phyloP scores from a whole-genome alignment of 2,888 invertebrate species.

The Hydrotaea diabolus region DNA sequence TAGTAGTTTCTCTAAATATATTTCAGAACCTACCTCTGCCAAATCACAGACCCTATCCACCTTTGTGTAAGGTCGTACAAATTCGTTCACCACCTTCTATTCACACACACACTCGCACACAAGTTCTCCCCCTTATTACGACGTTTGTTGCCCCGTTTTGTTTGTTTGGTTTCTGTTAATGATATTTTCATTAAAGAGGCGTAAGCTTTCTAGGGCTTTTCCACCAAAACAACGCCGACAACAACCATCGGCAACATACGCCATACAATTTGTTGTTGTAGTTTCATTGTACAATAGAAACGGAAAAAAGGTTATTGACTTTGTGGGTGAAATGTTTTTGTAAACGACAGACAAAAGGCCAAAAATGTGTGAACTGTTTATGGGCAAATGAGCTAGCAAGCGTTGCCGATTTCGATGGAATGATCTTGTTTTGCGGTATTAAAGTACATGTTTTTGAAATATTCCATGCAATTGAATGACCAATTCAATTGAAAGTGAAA shows the following conservation, averaged over 20 bases:
- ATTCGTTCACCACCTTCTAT: neutral
- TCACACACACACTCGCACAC: neutral
- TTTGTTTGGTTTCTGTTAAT: slow-evolving; percentile 5
- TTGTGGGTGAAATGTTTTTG: slow-evolving; percentile 57
- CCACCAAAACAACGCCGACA: slow-evolving; percentile 10
- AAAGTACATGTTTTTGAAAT: neutral
- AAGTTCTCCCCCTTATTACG: neutral
- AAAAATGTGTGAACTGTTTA: slow-evolving; percentile 1
- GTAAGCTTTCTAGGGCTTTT: slow-evolving; percentile 29
- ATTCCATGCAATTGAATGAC: neutral
- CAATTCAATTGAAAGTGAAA: slow-evolving; percentile 28
- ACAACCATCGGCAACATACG: neutral
- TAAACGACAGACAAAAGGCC: neutral
- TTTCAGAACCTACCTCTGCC: no score
- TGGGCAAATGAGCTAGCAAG: neutral
- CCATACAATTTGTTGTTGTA: neutral
- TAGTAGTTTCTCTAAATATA: no score
- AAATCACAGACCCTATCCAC: no score
- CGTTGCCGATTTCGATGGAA: neutral
- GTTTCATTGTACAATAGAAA: neutral
- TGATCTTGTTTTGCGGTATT: slow-evolving; percentile 39
- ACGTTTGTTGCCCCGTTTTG: neutral
- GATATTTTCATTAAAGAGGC: slow-evolving; percentile 34
- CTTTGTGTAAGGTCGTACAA: neutral
- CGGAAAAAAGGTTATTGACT: slow-evolving; percentile 57